A percentile compares a stretch with the other conserved stretches of the same genome.
Evolutionary conservation across 2,113 vertebrate species (phyloP).

Genomic region (Melierax canorus): DNA sequence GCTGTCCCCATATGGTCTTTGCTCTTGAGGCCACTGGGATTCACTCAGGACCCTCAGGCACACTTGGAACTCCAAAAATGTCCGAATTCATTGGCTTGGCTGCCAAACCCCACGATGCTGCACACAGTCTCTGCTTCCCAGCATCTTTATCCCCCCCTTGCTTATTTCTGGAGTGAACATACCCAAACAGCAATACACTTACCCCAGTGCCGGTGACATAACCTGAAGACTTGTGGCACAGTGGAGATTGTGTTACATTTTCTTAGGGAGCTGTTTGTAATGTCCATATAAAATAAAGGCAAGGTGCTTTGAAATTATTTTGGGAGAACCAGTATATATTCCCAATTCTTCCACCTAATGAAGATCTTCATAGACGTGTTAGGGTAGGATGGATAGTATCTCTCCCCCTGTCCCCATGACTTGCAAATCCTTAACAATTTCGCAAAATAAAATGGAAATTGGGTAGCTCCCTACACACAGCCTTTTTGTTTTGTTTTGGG

Average conservation of each 20-base stretch:
- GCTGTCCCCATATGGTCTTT: not conserved
- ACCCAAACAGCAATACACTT: not conserved
- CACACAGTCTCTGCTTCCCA: not conserved
- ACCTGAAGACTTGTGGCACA: not conserved
- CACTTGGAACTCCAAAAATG: not conserved
- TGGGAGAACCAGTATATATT: not conserved
- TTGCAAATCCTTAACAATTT: not conserved
- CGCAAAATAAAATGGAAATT: not conserved
- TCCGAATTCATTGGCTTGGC: not conserved
- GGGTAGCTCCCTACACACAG: not conserved
- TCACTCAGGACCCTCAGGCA: not conserved
- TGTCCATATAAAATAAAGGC: not conserved
- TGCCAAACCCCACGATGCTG: not conserved
- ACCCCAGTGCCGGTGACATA: not conserved
- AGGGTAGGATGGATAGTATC: not conserved
- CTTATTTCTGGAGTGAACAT: not conserved
- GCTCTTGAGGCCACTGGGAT: not conserved
- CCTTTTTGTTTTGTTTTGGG: not conserved
- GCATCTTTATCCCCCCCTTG: not conserved
- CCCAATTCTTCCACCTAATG: not conserved
- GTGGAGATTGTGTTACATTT: not conserved
- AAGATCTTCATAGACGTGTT: not conserved
- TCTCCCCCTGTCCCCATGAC: not conserved
- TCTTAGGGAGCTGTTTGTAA: not conserved
- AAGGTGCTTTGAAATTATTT: not conserved